A percentile compares a stretch with the other conserved stretches of the same genome.
phyloP scores from a whole-genome alignment of 2,113 vertebrate species.

The Epinephelus lanceolatus region DNA sequence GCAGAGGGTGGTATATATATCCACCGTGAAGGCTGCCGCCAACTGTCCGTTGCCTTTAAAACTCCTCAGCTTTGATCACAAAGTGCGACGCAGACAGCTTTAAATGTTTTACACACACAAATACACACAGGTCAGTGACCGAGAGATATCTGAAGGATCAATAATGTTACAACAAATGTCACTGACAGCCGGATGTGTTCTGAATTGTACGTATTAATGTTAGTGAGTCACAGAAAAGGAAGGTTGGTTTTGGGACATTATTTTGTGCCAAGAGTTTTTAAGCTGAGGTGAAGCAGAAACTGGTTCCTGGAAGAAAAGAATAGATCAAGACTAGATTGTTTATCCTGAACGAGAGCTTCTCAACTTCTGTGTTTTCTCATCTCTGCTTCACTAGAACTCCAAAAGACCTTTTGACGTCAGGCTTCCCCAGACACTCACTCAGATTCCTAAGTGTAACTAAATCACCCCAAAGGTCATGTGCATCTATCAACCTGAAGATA shows the following conservation, averaged over 20 bases:
- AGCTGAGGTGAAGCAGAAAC: conserved; percentile 18
- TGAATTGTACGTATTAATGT: not conserved
- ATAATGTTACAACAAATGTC: conserved; percentile 49
- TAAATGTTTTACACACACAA: conserved; percentile 38
- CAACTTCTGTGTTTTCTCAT: conserved; percentile 57
- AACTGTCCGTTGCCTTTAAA: conserved; percentile 30
- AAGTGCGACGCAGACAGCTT: conserved; percentile 45
- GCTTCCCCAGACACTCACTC: conserved; percentile 51
- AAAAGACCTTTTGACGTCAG: conserved; percentile 53
- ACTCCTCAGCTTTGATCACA: conserved; percentile 51
- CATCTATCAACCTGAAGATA: conserved; percentile 61
- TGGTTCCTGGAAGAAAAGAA: conserved; percentile 21
- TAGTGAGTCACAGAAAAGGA: not conserved
- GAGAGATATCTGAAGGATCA: conserved; percentile 41
- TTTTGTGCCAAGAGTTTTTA: conserved; percentile 18
- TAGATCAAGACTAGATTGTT: not conserved
- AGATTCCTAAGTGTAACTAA: conserved; percentile 65
- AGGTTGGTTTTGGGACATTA: not conserved
- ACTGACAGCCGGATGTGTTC: conserved; percentile 12
- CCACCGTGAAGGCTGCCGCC: conserved; percentile 22
- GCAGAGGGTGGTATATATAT: conserved; percentile 49
- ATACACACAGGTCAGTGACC: conserved; percentile 47
- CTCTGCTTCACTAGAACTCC: conserved; percentile 42
- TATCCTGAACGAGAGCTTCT: conserved; percentile 1
- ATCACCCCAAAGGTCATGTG: conserved; percentile 67